Percentiles rank a stretch among this genome's conserved stretches.
These are phyloP conservation scores for Bubalus kerabau DNA, from an alignment of 2,113 vertebrate genomes.

Conservation along the genomic window DNA sequence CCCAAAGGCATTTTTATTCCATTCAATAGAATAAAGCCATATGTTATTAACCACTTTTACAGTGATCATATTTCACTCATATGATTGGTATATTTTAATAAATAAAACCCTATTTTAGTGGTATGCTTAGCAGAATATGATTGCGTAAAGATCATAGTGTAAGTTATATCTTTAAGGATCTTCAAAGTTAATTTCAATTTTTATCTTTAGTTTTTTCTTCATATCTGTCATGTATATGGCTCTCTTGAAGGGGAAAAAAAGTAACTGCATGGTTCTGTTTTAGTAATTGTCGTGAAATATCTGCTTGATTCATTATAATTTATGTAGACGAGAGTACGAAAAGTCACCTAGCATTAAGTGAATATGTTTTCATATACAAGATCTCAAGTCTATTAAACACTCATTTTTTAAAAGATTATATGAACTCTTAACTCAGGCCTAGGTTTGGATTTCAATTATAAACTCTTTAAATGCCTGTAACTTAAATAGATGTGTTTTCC, in stretches of 20 bases:
- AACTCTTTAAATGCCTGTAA: slow-evolving; percentile 35
- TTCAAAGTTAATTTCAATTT: slow-evolving; percentile 32
- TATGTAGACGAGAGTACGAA: neutral
- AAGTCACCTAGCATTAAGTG: neutral
- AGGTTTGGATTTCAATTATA: neutral
- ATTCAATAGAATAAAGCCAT: neutral
- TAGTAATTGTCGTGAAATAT: neutral
- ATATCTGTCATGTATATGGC: neutral
- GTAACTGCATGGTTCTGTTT: neutral
- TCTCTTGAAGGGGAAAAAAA: neutral
- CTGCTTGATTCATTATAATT: neutral
- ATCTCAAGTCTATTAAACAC: neutral
- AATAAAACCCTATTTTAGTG: neutral
- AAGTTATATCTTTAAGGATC: neutral
- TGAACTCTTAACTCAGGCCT: neutral
- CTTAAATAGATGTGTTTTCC: slow-evolving; percentile 43
- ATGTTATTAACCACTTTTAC: neutral
- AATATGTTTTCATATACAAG: neutral
- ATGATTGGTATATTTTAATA: neutral
- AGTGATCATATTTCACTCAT: neutral
- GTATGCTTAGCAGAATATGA: neutral
- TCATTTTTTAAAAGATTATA: neutral
- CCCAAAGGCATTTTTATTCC: slow-evolving; percentile 3
- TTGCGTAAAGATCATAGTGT: neutral
- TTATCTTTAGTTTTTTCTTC: neutral